Percentiles rank a stretch among this genome's conserved stretches.
phyloP scores from a whole-genome alignment of 2,113 vertebrate species.

The Pomatostomus ruficeps region DNA sequence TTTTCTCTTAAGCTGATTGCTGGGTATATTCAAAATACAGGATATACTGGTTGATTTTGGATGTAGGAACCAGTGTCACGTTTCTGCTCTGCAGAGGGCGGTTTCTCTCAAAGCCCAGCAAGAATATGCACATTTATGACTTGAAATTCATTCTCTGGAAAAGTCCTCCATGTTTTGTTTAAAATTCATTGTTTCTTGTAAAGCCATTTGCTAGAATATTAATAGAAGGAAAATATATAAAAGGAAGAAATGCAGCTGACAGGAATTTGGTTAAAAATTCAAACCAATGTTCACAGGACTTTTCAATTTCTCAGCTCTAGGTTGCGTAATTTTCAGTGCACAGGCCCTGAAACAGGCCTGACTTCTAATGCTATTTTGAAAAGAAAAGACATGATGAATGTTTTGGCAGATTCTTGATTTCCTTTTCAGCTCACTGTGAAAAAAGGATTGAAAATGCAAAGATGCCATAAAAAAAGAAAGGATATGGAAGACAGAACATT shows the following conservation, averaged over 20 bases:
- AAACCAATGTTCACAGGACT: constrained; percentile 22
- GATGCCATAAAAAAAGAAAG: neutral
- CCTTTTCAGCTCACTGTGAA: constrained; percentile 8
- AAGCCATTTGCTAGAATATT: constrained; percentile 19
- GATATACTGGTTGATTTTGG: neutral
- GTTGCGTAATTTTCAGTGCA: neutral
- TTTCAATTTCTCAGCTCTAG: constrained; percentile 32
- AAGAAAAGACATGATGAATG: constrained; percentile 52
- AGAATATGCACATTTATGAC: neutral
- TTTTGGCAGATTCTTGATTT: constrained; percentile 38
- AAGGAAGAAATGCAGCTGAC: constrained; percentile 43
- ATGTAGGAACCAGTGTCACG: neutral
- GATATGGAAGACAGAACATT: neutral
- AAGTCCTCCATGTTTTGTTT: constrained; percentile 11
- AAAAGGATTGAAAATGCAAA: constrained; percentile 27
- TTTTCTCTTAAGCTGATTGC: neutral
- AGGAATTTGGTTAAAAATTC: constrained; percentile 57
- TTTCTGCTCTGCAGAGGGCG: neutral
- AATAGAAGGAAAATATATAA: constrained; percentile 41
- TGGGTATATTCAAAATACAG: neutral
- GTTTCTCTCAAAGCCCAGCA: neutral
- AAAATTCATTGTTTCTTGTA: constrained; percentile 56
- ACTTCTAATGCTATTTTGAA: constrained; percentile 36
- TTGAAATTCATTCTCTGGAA: neutral
- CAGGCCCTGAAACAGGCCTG: neutral